A percentile compares a stretch with the other conserved stretches of the same genome.
Conservation (phyloP, 1,140 invertebrate genomes). For the Leptoteleia sp. region DNA sequence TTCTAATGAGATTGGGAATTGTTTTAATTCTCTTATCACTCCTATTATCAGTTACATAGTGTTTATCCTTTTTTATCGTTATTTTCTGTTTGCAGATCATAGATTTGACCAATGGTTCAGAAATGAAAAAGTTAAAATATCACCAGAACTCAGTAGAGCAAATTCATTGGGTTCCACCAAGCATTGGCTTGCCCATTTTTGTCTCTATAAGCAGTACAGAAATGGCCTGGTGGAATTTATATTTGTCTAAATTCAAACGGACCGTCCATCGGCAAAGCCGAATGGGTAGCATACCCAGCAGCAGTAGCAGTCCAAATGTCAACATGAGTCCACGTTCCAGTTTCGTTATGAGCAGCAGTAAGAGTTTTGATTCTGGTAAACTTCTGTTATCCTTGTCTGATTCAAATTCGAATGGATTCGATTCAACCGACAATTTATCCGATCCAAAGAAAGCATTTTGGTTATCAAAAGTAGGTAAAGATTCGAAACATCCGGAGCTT, state of each 20-base stretch:
- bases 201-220: conserved; percentile 73
- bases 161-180: conserved; percentile 72
- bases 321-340: conserved; percentile 67
- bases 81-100: conserved; percentile 77
- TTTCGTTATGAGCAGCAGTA: conserved; percentile 44
- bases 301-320: conserved; percentile 65
- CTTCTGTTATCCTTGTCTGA: conserved; percentile 31
- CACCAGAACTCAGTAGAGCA: conserved; percentile 71
- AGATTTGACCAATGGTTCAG: conserved; percentile 51
- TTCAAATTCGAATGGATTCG: conserved; percentile 16
- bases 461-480: conserved; percentile 68
- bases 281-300: conserved; percentile 68
- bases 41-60: no score
- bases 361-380: conserved; percentile 39
- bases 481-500: conserved; percentile 67
- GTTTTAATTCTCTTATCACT: no score
- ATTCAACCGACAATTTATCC: background rate
- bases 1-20: no score
- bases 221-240: conserved; percentile 76
- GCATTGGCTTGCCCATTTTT: conserved; percentile 69
- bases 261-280: conserved; percentile 65
- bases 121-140: conserved; percentile 64
- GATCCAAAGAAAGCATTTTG: conserved; percentile 63
- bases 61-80: no score
- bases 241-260: conserved; percentile 53